Conservation (phyloP, 2,888 invertebrate species). For the Drosophila robusta region DNA sequence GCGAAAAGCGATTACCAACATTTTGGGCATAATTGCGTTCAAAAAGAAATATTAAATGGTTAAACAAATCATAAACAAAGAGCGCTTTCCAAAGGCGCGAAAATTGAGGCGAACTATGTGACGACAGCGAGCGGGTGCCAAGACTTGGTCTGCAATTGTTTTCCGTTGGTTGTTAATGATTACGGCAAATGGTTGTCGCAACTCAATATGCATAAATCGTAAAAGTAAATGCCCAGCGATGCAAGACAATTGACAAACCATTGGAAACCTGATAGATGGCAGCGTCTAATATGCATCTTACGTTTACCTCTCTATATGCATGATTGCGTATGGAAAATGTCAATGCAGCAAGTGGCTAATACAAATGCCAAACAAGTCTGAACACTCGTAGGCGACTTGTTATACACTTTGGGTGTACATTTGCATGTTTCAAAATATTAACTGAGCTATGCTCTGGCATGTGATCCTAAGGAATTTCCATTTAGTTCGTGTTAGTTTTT, state of each 20-base stretch:
- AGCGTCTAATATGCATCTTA: constrained; percentile 32
- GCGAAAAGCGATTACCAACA: constrained; percentile 47
- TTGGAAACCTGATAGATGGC: constrained; percentile 55
- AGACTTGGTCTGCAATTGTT: constrained; percentile 38
- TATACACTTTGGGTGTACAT: constrained; percentile 14
- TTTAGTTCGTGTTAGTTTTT: no score
- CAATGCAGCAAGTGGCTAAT: constrained; percentile 52
- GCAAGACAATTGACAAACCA: constrained; percentile 67
- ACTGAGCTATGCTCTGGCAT: no score
- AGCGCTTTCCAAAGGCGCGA: constrained; percentile 14
- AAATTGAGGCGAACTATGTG: constrained; percentile 15
- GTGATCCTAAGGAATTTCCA: no score
- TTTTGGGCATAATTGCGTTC: constrained; percentile 59
- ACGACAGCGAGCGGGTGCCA: background rate
- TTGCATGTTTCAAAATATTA: no score
- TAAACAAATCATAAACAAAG: constrained; percentile 57
- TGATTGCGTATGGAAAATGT: constrained; percentile 71
- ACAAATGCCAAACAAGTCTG: constrained; percentile 18
- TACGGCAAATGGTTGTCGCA: constrained; percentile 29
- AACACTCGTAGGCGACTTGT: background rate
- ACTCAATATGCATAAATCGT: constrained; percentile 42
- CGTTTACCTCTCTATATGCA: constrained; percentile 51
- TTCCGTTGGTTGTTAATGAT: constrained; percentile 58
- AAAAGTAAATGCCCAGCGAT: constrained; percentile 46
- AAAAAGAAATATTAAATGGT: constrained; percentile 38